A percentile compares a stretch with the other conserved stretches of the same genome.
phyloP scores from a whole-genome alignment of 2,113 vertebrate genomes.

The Periophthalmodon schlosseri region DNA sequence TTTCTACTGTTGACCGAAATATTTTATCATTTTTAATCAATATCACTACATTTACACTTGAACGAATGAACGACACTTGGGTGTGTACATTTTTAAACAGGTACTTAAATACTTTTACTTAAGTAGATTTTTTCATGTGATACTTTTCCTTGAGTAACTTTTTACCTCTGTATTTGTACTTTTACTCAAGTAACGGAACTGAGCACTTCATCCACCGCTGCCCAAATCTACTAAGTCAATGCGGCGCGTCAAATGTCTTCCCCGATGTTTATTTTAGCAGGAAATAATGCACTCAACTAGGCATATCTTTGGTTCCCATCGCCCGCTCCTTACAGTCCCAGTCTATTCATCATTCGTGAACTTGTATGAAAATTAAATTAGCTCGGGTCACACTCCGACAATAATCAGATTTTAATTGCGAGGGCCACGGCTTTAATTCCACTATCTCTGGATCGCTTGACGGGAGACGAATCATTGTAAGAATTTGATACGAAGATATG shows the following conservation, averaged over 20 bases:
- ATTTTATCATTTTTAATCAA: too few relatives aligned
- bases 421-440: constrained; percentile 68
- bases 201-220: too few relatives aligned
- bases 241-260: constrained; percentile 23
- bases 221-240: neutral
- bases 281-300: constrained; percentile 60
- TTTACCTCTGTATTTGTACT: too few relatives aligned
- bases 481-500: neutral
- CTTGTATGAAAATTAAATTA: constrained; percentile 71
- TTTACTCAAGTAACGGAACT: too few relatives aligned
- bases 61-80: too few relatives aligned
- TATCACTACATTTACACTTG: too few relatives aligned
- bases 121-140: too few relatives aligned
- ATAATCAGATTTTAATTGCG: constrained; percentile 77
- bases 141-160: too few relatives aligned
- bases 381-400: constrained; percentile 68
- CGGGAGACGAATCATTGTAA: constrained; percentile 33
- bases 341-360: constrained; percentile 67
- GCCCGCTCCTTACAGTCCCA: constrained; percentile 64
- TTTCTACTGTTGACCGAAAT: too few relatives aligned
- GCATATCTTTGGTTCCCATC: constrained; percentile 52
- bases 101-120: too few relatives aligned
- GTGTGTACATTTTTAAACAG: too few relatives aligned
- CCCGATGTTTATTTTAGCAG: constrained; percentile 54
- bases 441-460: constrained; percentile 71